phyloP scores from a whole-genome alignment of 2,888 invertebrate species.

The Nemotelus nigrinus region DNA sequence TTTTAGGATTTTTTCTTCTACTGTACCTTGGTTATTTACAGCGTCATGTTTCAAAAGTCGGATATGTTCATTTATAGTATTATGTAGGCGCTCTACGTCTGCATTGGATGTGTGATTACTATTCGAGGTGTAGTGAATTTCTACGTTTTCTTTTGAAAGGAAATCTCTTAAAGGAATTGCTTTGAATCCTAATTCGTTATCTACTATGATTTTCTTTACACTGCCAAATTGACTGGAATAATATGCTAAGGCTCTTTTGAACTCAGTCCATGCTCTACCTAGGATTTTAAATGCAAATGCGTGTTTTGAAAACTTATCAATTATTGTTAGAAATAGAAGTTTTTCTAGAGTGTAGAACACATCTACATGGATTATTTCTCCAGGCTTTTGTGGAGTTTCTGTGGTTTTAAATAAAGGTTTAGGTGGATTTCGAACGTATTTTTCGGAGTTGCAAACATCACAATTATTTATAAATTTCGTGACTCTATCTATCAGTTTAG shows the following conservation, averaged over 20 bases:
- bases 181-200: background rate
- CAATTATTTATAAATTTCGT: conserved; percentile 30
- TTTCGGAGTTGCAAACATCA: background rate
- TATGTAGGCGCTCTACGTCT: background rate
- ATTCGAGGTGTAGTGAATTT: background rate
- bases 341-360: conserved; percentile 36
- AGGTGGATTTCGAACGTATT: conserved; percentile 21
- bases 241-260: background rate
- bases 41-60: conserved; percentile 10
- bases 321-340: conserved; percentile 12
- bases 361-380: conserved; percentile 51
- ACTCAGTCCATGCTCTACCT: conserved; percentile 4
- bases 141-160: background rate
- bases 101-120: conserved; percentile 24
- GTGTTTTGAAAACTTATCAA: conserved; percentile 4
- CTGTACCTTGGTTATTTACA: conserved; percentile 13
- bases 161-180: background rate
- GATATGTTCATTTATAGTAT: background rate
- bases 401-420: conserved; percentile 50
- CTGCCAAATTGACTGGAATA: background rate
- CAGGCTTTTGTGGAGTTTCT: conserved; percentile 50
- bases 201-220: background rate
- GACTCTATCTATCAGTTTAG: background rate
- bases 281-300: conserved; percentile 12
- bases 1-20: conserved; percentile 1